Evolutionary conservation across 2,888 invertebrate genomes (phyloP).

Genomic region (Hecatera dysodea): DNA sequence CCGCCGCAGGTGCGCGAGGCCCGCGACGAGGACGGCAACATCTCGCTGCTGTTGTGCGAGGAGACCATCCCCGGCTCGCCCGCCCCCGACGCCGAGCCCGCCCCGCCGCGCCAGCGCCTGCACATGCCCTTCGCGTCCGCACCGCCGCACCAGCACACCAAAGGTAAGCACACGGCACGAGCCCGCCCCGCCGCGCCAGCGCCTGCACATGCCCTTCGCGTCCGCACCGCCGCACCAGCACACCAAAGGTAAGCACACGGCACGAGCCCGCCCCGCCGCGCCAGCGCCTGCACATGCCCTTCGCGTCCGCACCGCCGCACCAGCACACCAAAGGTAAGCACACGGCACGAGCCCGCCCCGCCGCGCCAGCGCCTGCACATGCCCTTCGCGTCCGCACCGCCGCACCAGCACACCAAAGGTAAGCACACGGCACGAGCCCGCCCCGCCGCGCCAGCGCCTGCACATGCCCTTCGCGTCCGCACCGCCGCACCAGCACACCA

Average conservation of each 20-base stretch:
- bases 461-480: conserved; percentile 94
- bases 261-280: conserved; percentile 78
- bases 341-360: conserved; percentile 85
- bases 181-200: conserved; percentile 78
- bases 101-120: conserved; percentile 88
- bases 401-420: conserved; percentile 81
- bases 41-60: conserved; percentile 95
- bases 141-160: conserved; percentile 85
- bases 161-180: conserved; percentile 63
- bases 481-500: conserved; percentile 85
- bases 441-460: conserved; percentile 88
- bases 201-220: conserved; percentile 93
- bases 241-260: conserved; percentile 75
- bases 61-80: conserved; percentile 98
- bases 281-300: conserved; percentile 92
- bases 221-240: conserved; percentile 91
- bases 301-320: conserved; percentile 92
- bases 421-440: conserved; percentile 82
- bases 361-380: conserved; percentile 91
- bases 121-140: conserved; percentile 94
- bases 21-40: conserved; percentile 92
- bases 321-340: conserved; percentile 76
- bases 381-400: conserved; percentile 93
- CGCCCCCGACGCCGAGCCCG: conserved; percentile 92
- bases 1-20: conserved; percentile 52